Base-by-base conservation (phyloP, 64 coral and sea anemone species). In the Platygyra sinensis region DNA sequence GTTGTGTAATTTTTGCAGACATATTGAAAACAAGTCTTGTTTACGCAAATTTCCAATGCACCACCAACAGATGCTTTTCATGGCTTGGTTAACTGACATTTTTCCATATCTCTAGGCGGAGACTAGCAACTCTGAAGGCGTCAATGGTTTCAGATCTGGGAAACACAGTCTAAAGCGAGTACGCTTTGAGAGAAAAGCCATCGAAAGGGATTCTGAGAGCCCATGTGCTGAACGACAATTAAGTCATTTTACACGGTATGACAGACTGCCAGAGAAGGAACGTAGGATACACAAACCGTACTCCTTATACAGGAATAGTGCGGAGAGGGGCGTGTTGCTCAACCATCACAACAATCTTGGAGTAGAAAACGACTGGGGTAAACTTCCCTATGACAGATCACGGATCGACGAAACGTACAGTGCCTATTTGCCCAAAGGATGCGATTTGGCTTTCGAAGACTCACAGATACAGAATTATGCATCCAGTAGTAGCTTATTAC, bases 101-200 rank as follows among this genome's bases (percentile, higher is more conserved):
- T 78, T 29, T 83, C 16, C 6, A 46, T 46, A 46, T 72, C 86
- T 72, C 28, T 29, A 93, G 90, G 88, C 84, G 7, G 84, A 97
- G 61, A 72, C 91, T 72, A 72, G 80, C 88, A 82, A 82, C 60
- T 28, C 61, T 28, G 32, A 93, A 87, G 71, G 83, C 20, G 59
- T 73, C 79, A 60, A 36, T 59, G 64, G 87, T 61, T 33, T 72
- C 90, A 73, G 87, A 7, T 82, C 86, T 46, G 91, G 52, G 52
- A 76, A 91, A n/a, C 82, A 93, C n/a, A 91, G 31, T 69, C 80
- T 89, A 19, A 97, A 97, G 67, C 80, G 86, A 80, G 95, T 97
- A 7, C 83, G 95, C 32, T 97, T 97, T 88, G 95, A 97, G 72
- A 94, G 83, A 78, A 97, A 97, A 39, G 95, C 95, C 22, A 93